A percentile compares a stretch with the other conserved stretches of the same genome.
These are phyloP conservation scores for Myotis vivesi DNA, from an alignment of 2,797 vertebrate species.

Conservation along the genomic window DNA sequence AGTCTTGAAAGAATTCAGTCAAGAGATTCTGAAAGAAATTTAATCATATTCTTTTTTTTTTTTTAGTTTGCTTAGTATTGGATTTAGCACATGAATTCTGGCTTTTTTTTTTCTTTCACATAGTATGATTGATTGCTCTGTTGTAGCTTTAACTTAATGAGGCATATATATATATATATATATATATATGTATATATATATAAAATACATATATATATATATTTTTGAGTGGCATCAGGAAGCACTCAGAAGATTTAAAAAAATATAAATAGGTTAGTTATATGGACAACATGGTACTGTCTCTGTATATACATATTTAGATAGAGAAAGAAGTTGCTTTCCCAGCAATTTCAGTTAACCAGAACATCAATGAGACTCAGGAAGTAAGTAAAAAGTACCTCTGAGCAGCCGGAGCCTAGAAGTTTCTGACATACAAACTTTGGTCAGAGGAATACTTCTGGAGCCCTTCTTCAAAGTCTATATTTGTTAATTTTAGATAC, in stretches of 20 bases:
- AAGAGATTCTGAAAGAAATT: constrained; percentile 40
- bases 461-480: not conserved
- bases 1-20: constrained; percentile 11
- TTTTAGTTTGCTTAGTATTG: constrained; percentile 36
- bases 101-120: not conserved
- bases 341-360: not conserved
- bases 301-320: not conserved
- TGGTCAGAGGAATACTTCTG: not conserved
- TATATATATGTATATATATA: too few species aligned
- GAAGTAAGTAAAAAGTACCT: constrained; percentile 36
- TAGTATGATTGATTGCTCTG: not conserved
- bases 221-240: constrained; percentile 19
- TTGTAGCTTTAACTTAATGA: constrained; percentile 18
- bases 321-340: constrained; percentile 9
- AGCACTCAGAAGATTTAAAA: not conserved
- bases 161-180: too few species aligned
- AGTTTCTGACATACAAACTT: constrained; percentile 41
- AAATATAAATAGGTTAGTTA: constrained; percentile 6
- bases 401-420: not conserved
- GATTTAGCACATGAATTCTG: constrained; percentile 16
- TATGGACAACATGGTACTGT: not conserved
- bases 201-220: not conserved
- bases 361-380: not conserved
- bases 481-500: constrained; percentile 43
- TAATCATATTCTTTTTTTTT: constrained; percentile 16